These are phyloP conservation scores for Drosophila recens DNA, from an alignment of 2,888 invertebrate species.

Conservation along the genomic window DNA sequence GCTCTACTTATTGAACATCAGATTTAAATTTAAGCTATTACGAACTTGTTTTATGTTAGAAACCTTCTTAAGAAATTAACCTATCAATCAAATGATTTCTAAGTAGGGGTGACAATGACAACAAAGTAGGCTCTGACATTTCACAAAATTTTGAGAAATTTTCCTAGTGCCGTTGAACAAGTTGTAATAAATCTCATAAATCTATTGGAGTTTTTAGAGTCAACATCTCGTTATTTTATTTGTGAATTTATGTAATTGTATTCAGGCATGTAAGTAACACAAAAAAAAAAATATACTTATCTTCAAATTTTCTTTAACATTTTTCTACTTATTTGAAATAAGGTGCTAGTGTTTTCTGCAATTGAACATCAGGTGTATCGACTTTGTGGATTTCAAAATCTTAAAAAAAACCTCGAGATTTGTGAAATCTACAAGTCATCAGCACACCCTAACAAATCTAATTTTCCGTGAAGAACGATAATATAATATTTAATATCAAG, in stretches of 20 bases:
- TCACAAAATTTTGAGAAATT: not conserved
- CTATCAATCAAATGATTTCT: not conserved
- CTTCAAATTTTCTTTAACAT: not conserved
- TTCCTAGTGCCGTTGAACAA: not conserved
- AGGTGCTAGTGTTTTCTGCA: constrained; percentile 4
- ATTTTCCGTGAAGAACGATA: not conserved
- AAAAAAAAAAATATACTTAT: too few species aligned
- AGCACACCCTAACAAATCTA: not conserved
- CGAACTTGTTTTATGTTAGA: not conserved
- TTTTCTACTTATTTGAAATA: not conserved
- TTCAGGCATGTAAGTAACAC: constrained; percentile 18
- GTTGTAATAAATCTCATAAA: not conserved
- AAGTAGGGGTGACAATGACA: not conserved
- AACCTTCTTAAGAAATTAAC: not conserved
- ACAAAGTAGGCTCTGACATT: constrained; percentile 19
- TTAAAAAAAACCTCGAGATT: not conserved
- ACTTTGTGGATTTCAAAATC: not conserved
- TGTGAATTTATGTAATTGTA: constrained; percentile 2
- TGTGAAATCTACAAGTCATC: not conserved
- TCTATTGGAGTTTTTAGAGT: constrained; percentile 8
- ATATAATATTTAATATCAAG: constrained; percentile 8
- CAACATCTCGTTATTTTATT: constrained; percentile 10
- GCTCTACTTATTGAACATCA: too few species aligned
- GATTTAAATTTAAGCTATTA: too few species aligned
- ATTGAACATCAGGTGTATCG: not conserved